A percentile compares a stretch with the other conserved stretches of the same genome.
Evolutionary conservation across 2,888 invertebrate species (phyloP).

Genomic region (Lamproptera curius): DNA sequence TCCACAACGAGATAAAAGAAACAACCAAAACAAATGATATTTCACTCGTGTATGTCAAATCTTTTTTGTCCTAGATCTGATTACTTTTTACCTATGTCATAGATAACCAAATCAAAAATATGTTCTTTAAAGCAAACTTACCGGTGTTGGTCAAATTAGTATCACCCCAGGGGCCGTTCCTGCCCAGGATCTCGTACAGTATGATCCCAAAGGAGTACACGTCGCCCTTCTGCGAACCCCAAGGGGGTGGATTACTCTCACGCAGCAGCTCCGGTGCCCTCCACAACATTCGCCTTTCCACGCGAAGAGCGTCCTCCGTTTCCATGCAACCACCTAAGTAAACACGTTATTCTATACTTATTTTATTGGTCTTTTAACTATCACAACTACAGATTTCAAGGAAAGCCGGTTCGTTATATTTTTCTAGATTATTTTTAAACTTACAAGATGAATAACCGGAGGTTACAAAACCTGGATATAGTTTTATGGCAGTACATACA

Average conservation of each 20-base stretch:
- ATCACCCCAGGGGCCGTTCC: slow-evolving; percentile 89
- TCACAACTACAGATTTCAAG: no score
- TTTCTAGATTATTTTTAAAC: no score
- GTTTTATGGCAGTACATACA: no score
- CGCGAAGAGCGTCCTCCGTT: slow-evolving; percentile 70
- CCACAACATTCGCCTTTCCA: slow-evolving; percentile 81
- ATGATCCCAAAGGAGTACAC: slow-evolving; percentile 91
- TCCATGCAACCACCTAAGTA: slow-evolving; percentile 78
- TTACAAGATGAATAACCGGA: no score
- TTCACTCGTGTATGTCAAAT: no score
- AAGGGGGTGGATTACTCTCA: slow-evolving; percentile 69
- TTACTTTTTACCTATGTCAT: not conserved
- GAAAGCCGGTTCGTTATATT: no score
- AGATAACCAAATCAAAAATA: slow-evolving; percentile 13
- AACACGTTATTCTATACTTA: no score
- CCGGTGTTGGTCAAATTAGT: slow-evolving; percentile 80
- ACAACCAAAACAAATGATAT: not conserved
- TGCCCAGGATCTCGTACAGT: slow-evolving; percentile 89
- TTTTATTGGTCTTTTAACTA: no score
- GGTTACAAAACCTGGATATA: no score
- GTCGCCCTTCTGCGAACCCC: slow-evolving; percentile 92
- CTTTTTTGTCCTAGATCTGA: no score
- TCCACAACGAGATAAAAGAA: no score
- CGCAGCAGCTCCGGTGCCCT: slow-evolving; percentile 87
- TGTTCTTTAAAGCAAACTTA: no score